phyloP scores from a whole-genome alignment of 2,113 vertebrate genomes.

The Ceyx cyanopectus region DNA sequence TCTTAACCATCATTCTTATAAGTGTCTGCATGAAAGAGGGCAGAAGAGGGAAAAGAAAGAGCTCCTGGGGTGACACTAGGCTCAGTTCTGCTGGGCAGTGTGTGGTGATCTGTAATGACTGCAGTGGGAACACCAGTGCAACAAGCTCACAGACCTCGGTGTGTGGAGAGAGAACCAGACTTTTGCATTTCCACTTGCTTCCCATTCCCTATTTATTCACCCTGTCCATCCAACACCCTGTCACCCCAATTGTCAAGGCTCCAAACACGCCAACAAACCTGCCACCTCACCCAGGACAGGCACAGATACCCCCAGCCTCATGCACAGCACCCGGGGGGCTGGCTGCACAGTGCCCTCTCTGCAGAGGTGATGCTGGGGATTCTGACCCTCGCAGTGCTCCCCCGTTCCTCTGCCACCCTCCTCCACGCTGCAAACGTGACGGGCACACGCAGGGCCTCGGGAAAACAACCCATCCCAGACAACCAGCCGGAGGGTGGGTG shows the following conservation, averaged over 20 bases:
- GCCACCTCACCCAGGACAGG: background rate
- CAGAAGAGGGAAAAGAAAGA: background rate
- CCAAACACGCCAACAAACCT: background rate
- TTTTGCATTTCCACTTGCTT: background rate
- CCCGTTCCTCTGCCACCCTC: background rate
- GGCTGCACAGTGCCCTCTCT: background rate
- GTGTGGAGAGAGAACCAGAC: background rate
- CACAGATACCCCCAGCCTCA: rapidly evolving
- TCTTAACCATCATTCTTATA: background rate
- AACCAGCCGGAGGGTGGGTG: constrained; percentile 25
- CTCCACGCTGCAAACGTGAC: background rate
- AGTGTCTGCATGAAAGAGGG: background rate
- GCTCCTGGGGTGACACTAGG: background rate
- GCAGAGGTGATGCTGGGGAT: background rate
- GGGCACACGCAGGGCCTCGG: background rate
- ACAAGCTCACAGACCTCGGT: rapidly evolving
- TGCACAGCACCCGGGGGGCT: background rate
- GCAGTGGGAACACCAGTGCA: background rate
- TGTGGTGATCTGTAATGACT: background rate
- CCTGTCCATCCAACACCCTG: background rate
- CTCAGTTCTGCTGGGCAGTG: background rate
- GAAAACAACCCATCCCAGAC: background rate
- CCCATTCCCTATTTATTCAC: background rate
- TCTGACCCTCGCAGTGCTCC: background rate
- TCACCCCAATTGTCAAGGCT: background rate